A percentile compares a stretch with the other conserved stretches of the same genome.
Evolutionary conservation across 1,140 invertebrate genomes (phyloP).

Genomic region (Elysia chlorotica): DNA sequence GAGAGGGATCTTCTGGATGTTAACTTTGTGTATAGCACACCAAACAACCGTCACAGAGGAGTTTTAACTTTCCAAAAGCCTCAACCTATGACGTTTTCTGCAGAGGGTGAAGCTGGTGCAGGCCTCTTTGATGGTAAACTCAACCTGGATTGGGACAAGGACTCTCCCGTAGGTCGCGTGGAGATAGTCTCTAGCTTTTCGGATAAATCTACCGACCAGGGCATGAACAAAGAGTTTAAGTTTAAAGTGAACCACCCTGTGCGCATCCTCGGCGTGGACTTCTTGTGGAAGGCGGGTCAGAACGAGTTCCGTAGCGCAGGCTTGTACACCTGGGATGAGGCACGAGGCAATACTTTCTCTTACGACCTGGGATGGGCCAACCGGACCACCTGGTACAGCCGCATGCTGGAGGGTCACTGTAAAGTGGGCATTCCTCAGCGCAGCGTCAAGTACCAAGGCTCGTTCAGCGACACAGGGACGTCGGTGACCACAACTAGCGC

Average conservation of each 20-base stretch:
- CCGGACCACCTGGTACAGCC: slow-evolving; percentile 19
- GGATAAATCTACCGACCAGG: slow-evolving; percentile 2
- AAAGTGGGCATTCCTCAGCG: slow-evolving; percentile 27
- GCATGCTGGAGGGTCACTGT: slow-evolving; percentile 16
- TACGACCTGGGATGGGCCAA: slow-evolving; percentile 28
- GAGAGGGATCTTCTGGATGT: no score
- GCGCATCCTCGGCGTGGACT: slow-evolving; percentile 29
- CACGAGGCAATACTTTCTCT: slow-evolving; percentile 25
- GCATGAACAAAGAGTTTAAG: slow-evolving; percentile 13
- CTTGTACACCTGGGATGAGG: slow-evolving; percentile 26
- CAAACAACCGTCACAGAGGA: no score
- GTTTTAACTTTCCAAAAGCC: no score
- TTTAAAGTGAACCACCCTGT: slow-evolving; percentile 36
- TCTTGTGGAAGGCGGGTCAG: slow-evolving; percentile 12
- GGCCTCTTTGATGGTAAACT: slow-evolving; percentile 32
- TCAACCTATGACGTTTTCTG: no score
- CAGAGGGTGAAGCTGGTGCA: no score
- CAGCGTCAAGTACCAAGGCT: slow-evolving; percentile 23
- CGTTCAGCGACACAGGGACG: slow-evolving; percentile 20
- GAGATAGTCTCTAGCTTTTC: slow-evolving; percentile 23
- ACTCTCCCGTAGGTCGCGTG: slow-evolving; percentile 31
- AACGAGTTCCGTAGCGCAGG: slow-evolving; percentile 24
- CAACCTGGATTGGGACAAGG: slow-evolving; percentile 43
- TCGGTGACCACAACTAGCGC: slow-evolving; percentile 3
- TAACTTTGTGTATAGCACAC: no score